phyloP scores from a whole-genome alignment of 2,113 vertebrate species.

The Myotis brandtii region DNA sequence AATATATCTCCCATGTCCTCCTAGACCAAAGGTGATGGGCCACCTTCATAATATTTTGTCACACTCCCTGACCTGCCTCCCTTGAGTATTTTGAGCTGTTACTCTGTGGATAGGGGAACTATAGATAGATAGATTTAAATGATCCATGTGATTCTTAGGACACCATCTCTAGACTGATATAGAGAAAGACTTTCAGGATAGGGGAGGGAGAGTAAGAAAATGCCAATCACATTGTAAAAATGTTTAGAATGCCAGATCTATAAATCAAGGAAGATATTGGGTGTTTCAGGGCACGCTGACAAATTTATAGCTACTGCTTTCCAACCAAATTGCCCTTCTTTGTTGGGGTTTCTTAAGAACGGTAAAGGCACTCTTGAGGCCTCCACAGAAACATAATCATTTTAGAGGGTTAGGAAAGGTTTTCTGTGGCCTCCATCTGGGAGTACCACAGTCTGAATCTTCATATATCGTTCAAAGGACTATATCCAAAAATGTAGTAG shows the following conservation, averaged over 20 bases:
- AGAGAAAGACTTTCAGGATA: not conserved
- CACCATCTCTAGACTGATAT: not conserved
- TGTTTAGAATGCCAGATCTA: not conserved
- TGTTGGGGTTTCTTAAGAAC: not conserved
- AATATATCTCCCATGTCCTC: not conserved
- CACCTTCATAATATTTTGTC: not conserved
- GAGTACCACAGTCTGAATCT: not conserved
- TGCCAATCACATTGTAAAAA: not conserved
- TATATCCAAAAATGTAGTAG: conserved; percentile 31
- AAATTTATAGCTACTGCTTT: conserved; percentile 4
- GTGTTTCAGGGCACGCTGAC: not conserved
- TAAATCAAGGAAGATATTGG: not conserved
- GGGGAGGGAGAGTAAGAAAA: not conserved
- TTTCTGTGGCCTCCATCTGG: not conserved
- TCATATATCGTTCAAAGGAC: not conserved
- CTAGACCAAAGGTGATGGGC: not conserved
- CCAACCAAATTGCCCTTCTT: not conserved
- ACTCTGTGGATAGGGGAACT: not conserved
- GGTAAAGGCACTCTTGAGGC: not conserved
- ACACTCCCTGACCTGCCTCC: not conserved
- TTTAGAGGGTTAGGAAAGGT: not conserved
- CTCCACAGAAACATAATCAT: not conserved
- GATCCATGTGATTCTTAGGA: not conserved
- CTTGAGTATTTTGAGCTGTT: not conserved
- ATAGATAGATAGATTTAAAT: not conserved